Conservation (phyloP, 2,797 vertebrate species). For the Megalops cyprinoides region DNA sequence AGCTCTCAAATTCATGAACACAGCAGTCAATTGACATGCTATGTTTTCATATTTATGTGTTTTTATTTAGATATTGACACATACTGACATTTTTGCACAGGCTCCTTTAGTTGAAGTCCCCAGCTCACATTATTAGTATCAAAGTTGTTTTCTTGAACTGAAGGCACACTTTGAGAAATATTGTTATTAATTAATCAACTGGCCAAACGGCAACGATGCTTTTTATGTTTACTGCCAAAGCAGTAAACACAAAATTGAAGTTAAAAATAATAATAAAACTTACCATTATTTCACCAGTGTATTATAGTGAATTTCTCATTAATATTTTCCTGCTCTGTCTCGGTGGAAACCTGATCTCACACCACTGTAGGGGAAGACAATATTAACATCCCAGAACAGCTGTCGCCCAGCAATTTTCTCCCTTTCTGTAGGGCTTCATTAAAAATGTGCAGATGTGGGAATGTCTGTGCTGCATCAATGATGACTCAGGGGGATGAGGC, state of each 20-base stretch:
- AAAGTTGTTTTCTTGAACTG: not conserved
- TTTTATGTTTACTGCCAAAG: not conserved
- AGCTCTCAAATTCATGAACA: not conserved
- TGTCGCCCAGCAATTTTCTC: slow-evolving; percentile 34
- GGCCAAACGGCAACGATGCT: not conserved
- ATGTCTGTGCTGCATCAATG: slow-evolving; percentile 26
- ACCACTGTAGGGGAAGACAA: slow-evolving; percentile 32
- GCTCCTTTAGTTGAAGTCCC: not conserved
- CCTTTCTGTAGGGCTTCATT: slow-evolving; percentile 36
- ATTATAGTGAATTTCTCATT: slow-evolving; percentile 1
- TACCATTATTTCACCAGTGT: not conserved
- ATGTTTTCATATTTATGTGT: not conserved
- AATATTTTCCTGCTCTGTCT: slow-evolving; percentile 17
- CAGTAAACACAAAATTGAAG: not conserved
- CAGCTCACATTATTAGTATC: not conserved
- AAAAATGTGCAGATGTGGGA: slow-evolving; percentile 37
- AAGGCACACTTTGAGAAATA: not conserved
- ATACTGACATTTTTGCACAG: not conserved
- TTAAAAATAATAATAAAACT: not conserved
- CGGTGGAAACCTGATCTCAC: slow-evolving; percentile 35
- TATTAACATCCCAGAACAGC: slow-evolving; percentile 32
- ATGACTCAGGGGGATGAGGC: slow-evolving; percentile 16
- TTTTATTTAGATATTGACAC: not conserved
- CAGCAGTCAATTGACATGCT: not conserved
- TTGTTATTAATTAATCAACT: too few species aligned